These are phyloP conservation scores for Aphaenogaster ashmeadi DNA, from an alignment of 1,140 invertebrate genomes.

Conservation along the genomic window DNA sequence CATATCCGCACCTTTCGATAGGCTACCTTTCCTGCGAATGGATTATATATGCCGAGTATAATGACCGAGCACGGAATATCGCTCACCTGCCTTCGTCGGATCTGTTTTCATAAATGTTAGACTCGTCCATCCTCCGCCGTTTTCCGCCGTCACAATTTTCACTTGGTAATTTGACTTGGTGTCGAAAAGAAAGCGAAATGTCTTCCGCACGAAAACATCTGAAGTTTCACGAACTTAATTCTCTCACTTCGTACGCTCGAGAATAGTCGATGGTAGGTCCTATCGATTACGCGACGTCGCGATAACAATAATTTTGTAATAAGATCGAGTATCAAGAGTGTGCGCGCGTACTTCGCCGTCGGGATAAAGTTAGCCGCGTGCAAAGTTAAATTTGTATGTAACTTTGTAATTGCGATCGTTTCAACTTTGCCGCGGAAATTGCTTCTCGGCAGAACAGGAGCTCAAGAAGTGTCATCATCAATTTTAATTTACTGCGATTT, in stretches of 20 bases:
- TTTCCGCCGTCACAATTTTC: slow-evolving; percentile 23
- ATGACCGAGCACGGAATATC: neutral
- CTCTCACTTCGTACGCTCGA: neutral
- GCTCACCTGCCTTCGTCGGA: slow-evolving; percentile 56
- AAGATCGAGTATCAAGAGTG: neutral
- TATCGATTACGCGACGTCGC: slow-evolving; percentile 26
- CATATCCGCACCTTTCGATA: neutral
- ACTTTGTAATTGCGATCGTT: slow-evolving; percentile 7
- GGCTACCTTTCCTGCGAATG: neutral
- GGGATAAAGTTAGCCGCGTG: neutral
- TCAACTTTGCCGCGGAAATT: neutral
- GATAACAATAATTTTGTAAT: slow-evolving; percentile 3
- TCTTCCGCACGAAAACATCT: slow-evolving; percentile 68
- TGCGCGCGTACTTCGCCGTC: neutral
- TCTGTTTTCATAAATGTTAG: slow-evolving; percentile 52
- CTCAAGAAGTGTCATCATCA: neutral
- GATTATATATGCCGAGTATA: neutral
- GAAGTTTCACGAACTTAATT: slow-evolving; percentile 61
- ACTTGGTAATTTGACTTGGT: slow-evolving; percentile 78
- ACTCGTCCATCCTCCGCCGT: slow-evolving; percentile 35
- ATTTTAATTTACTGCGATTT: slow-evolving; percentile 12
- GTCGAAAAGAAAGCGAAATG: slow-evolving; percentile 67
- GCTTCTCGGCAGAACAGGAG: neutral
- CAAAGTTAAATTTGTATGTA: neutral
- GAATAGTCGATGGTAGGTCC: neutral